These are phyloP conservation scores for Ormyrus thymus DNA, from an alignment of 2,888 invertebrate genomes.

Conservation along the genomic window DNA sequence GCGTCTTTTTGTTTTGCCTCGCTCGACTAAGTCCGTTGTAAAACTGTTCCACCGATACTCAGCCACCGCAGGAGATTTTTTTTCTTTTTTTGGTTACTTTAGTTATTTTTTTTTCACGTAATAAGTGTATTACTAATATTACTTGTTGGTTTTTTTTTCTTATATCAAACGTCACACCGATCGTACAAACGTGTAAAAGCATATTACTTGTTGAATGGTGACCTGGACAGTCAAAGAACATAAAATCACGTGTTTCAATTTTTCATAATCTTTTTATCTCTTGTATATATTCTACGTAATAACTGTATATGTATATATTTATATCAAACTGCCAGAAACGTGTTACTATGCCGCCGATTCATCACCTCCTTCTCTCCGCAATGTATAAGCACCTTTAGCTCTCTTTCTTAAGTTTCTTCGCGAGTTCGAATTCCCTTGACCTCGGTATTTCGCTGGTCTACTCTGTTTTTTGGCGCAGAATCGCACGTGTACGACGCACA, in stretches of 20 bases:
- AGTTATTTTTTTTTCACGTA: constrained; percentile 34
- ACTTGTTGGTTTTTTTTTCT: constrained; percentile 26
- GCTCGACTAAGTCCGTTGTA: constrained; percentile 11
- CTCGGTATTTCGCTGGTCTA: constrained; percentile 25
- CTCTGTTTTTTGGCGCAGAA: constrained; percentile 41
- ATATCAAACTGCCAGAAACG: constrained; percentile 52
- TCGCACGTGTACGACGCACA: constrained; percentile 53
- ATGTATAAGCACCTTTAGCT: constrained; percentile 40
- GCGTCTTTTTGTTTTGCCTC: neutral
- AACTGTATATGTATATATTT: constrained; percentile 44
- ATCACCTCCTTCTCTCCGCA: constrained; percentile 26
- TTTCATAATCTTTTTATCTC: constrained; percentile 49
- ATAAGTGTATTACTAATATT: constrained; percentile 40
- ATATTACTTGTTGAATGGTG: constrained; percentile 48
- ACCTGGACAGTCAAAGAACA: constrained; percentile 46
- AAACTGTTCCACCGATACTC: constrained; percentile 13
- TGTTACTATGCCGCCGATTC: constrained; percentile 26
- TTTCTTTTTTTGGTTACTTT: constrained; percentile 28
- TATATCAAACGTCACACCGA: constrained; percentile 53
- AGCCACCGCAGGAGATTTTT: constrained; percentile 29
- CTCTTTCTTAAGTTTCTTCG: constrained; percentile 8
- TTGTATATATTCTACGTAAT: constrained; percentile 44
- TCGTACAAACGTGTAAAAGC: constrained; percentile 56
- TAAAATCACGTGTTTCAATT: constrained; percentile 51
- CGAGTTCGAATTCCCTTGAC: constrained; percentile 18